Conservation (phyloP, 2,113 vertebrate genomes). For the Channa argus region DNA sequence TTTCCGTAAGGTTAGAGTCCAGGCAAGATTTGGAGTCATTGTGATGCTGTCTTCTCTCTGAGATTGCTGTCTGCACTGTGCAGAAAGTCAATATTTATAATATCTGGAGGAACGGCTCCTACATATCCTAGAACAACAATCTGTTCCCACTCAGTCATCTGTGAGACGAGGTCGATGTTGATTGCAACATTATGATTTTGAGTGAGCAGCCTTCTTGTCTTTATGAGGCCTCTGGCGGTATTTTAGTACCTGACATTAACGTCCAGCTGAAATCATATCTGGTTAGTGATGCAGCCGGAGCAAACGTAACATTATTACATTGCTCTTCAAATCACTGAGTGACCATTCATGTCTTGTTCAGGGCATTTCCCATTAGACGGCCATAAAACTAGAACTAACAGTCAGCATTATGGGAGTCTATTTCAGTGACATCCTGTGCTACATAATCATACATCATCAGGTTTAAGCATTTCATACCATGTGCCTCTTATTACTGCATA, state of each 20-base stretch:
- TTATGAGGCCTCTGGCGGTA: neutral
- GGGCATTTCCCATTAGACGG: neutral
- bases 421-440: conserved; percentile 2
- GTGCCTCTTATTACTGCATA: neutral
- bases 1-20: too few relatives aligned
- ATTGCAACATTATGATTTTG: conserved; percentile 11
- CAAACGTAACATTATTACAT: conserved; percentile 16
- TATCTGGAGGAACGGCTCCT: neutral
- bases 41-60: neutral
- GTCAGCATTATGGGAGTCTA: neutral
- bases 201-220: conserved; percentile 4
- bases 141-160: conserved; percentile 7
- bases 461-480: conserved; percentile 4
- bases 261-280: conserved; percentile 25
- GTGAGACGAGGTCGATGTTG: conserved; percentile 20
- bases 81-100: conserved; percentile 25
- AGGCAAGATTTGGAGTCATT: neutral
- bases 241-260: conserved; percentile 22
- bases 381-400: neutral
- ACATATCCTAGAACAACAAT: neutral
- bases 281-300: conserved; percentile 3
- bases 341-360: neutral
- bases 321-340: conserved; percentile 13
- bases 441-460: conserved; percentile 13
- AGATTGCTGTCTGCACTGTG: neutral